These are phyloP conservation scores for Drosophila sucinea DNA, from an alignment of 1,140 invertebrate genomes.

Conservation along the genomic window DNA sequence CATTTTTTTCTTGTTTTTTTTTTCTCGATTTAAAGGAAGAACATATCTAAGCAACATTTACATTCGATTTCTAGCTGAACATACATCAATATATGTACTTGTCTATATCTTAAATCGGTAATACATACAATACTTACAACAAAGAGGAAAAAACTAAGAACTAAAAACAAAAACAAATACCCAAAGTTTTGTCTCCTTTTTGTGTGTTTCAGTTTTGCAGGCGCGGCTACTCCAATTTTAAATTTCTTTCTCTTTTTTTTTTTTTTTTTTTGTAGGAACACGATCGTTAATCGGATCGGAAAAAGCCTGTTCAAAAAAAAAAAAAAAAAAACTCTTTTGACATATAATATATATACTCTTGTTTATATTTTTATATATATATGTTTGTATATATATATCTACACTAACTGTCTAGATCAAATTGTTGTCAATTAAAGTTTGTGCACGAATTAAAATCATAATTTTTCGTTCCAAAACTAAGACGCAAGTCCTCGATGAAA, in stretches of 20 bases:
- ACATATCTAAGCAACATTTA: slow-evolving; percentile 25
- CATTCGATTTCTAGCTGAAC: slow-evolving; percentile 7
- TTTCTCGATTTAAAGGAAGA: not conserved
- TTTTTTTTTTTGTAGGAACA: not conserved
- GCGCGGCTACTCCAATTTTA: not conserved
- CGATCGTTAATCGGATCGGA: not conserved
- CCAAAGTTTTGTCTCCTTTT: not conserved
- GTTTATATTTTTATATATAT: too few relatives aligned
- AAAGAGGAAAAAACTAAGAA: not conserved
- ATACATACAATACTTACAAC: not conserved
- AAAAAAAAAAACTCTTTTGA: not conserved
- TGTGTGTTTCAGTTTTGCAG: not conserved
- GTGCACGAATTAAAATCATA: not conserved
- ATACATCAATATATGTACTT: not conserved
- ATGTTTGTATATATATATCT: not conserved
- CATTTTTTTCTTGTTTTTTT: too few relatives aligned
- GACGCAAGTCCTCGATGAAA: not conserved
- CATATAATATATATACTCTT: not conserved
- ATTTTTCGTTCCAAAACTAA: not conserved
- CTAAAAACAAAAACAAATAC: not conserved
- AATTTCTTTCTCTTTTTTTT: not conserved
- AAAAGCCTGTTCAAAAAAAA: not conserved
- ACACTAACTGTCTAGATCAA: slow-evolving; percentile 1
- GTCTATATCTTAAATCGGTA: not conserved
- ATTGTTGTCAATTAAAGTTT: slow-evolving; percentile 7